A percentile compares a stretch with the other conserved stretches of the same genome.
phyloP scores from a whole-genome alignment of 2,888 invertebrate genomes.

The Papilio elwesi region DNA sequence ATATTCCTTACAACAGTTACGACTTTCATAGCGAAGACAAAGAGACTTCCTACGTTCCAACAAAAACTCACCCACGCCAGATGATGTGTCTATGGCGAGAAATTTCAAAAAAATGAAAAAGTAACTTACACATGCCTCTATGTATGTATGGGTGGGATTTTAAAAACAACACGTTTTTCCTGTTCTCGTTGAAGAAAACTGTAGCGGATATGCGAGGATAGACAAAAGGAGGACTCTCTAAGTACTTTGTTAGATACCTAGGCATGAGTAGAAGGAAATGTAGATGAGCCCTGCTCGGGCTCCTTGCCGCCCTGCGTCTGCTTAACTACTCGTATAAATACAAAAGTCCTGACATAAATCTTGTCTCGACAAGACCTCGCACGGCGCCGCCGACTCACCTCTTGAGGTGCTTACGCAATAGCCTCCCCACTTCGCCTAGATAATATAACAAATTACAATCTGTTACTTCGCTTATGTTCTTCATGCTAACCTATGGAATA shows the following conservation, averaged over 20 bases:
- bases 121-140: conserved; percentile 62
- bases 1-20: conserved; percentile 80
- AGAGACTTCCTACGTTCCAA: conserved; percentile 79
- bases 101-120: conserved; percentile 76
- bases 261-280: conserved; percentile 73
- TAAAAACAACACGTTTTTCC: conserved; percentile 72
- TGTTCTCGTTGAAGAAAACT: conserved; percentile 72
- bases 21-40: conserved; percentile 81
- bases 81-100: conserved; percentile 83
- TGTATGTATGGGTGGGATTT: conserved; percentile 69
- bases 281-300: conserved; percentile 70
- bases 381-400: conserved; percentile 71
- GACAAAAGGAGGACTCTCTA: conserved; percentile 73
- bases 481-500: neutral
- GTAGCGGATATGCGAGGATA: conserved; percentile 75
- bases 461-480: conserved; percentile 16
- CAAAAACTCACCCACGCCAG: conserved; percentile 83
- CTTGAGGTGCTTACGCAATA: conserved; percentile 67
- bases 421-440: conserved; percentile 67
- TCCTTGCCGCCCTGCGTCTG: conserved; percentile 59
- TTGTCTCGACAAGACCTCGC: conserved; percentile 73
- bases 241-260: conserved; percentile 77
- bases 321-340: conserved; percentile 82
- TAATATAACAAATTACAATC: conserved; percentile 67
- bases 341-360: conserved; percentile 84